These are phyloP conservation scores for Catocala sponsa DNA, from an alignment of 2,888 invertebrate species.

Conservation along the genomic window DNA sequence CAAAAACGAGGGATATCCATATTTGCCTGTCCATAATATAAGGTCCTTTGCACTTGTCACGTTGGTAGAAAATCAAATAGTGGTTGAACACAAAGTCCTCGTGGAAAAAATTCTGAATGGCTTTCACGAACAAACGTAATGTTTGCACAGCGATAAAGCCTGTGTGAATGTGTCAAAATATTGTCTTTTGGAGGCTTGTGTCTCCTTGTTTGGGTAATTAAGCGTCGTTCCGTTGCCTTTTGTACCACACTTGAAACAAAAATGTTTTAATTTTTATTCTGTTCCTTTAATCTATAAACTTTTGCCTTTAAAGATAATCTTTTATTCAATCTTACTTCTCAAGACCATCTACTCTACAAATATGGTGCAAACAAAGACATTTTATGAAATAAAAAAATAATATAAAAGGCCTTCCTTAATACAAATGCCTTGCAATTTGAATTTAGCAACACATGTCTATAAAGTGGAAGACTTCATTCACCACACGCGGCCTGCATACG, in stretches of 20 bases:
- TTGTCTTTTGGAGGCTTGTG: conserved; percentile 75
- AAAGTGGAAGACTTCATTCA: conserved; percentile 63
- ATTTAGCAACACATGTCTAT: conserved; percentile 56
- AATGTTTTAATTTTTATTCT: conserved; percentile 15
- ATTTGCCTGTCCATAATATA: conserved; percentile 77
- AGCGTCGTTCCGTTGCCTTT: conserved; percentile 53
- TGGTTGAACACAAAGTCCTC: conserved; percentile 67
- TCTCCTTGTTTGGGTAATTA: conserved; percentile 72
- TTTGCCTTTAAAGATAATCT: conserved; percentile 3
- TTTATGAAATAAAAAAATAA: conserved; percentile 24
- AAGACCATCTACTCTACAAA: conserved; percentile 15
- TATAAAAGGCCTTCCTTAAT: conserved; percentile 39
- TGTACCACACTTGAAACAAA: conserved; percentile 7
- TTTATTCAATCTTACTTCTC: conserved; percentile 8
- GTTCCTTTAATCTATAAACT: conserved; percentile 5
- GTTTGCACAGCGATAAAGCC: conserved; percentile 83
- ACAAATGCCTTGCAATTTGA: conserved; percentile 52
- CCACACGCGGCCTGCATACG: conserved; percentile 71
- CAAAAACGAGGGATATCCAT: conserved; percentile 76
- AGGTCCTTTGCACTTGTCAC: conserved; percentile 85
- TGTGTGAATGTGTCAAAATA: conserved; percentile 88
- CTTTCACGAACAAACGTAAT: conserved; percentile 85
- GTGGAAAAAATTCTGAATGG: conserved; percentile 80
- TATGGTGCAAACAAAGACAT: conserved; percentile 20
- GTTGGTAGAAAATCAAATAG: conserved; percentile 84